Percentiles rank a stretch among this genome's conserved stretches.
phyloP scores from a whole-genome alignment of 2,888 invertebrate genomes.

The Orchesellides sinensis region DNA sequence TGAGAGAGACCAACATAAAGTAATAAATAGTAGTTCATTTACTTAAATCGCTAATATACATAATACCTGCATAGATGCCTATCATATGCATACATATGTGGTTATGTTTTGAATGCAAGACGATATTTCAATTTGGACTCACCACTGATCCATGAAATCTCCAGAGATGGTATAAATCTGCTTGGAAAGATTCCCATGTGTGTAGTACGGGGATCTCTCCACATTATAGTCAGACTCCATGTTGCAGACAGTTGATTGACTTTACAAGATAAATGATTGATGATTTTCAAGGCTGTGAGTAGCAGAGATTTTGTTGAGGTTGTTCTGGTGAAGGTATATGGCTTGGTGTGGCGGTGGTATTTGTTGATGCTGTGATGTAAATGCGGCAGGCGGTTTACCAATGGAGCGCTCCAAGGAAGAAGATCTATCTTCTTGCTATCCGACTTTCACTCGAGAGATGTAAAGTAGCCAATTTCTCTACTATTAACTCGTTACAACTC shows the following conservation, averaged over 20 bases:
- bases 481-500: no score
- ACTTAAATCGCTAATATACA: no score
- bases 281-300: conserved; percentile 30
- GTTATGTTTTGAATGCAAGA: no score
- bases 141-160: conserved; percentile 73
- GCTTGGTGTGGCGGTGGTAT: not conserved
- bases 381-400: not conserved
- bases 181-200: conserved; percentile 58
- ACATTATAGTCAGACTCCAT: conserved; percentile 60
- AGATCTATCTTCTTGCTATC: not conserved
- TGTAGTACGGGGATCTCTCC: conserved; percentile 52
- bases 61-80: no score
- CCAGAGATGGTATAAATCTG: conserved; percentile 72
- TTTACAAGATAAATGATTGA: conserved; percentile 58
- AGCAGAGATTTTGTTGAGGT: not conserved
- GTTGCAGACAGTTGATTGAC: conserved; percentile 13
- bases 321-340: conserved; percentile 17
- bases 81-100: no score
- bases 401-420: not conserved
- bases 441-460: no score
- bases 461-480: no score
- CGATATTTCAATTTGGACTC: conserved; percentile 40
- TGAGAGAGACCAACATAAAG: no score
- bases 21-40: not conserved
- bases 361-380: not conserved